These are phyloP conservation scores for Caiman crocodilus DNA, from an alignment of 2,797 vertebrate species.

Conservation along the genomic window DNA sequence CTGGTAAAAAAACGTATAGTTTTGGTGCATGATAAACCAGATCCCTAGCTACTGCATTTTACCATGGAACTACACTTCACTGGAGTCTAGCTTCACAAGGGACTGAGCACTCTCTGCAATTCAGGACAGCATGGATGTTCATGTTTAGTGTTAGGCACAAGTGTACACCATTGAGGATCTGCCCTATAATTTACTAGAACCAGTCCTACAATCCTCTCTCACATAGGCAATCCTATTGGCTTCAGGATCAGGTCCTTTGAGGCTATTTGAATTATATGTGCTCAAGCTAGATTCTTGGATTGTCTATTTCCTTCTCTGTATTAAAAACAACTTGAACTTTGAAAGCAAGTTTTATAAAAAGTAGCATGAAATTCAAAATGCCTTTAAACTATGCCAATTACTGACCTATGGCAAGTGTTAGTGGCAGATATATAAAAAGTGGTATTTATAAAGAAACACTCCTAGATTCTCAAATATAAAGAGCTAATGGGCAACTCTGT, in stretches of 20 bases:
- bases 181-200: neutral
- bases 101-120: neutral
- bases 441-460: neutral
- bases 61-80: rapidly evolving
- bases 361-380: rapidly evolving
- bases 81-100: rapidly evolving
- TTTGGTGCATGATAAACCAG: rapidly evolving
- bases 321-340: neutral
- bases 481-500: neutral
- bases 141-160: neutral
- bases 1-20: constrained; percentile 22
- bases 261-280: neutral
- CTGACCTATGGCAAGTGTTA: rapidly evolving
- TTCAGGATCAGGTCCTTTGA: constrained; percentile 23
- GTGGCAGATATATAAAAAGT: neutral
- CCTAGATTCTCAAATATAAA: neutral
- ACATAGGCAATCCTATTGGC: neutral
- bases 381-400: neutral
- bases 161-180: neutral
- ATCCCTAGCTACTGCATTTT: neutral
- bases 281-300: neutral
- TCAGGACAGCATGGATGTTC: neutral
- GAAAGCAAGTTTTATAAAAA: neutral
- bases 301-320: rapidly evolving
- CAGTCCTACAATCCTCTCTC: neutral